Evolutionary conservation across 2,797 vertebrate genomes (phyloP).

Genomic region (Melanitta fusca): DNA sequence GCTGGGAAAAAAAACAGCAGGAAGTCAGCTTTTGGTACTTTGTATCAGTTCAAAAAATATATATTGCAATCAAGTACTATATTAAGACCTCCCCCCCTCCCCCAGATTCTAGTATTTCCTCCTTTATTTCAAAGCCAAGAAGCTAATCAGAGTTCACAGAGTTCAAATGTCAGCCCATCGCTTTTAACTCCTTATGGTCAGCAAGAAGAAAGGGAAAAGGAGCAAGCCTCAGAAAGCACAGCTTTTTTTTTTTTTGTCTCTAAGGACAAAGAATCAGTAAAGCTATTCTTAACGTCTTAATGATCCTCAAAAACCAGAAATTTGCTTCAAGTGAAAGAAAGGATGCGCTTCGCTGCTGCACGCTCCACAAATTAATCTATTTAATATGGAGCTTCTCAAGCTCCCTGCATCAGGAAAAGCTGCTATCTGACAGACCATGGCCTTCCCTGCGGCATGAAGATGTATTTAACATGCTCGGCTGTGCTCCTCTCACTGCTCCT

Average conservation of each 20-base stretch:
- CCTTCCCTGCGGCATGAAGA: background rate
- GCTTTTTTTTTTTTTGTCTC: background rate
- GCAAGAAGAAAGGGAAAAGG: background rate
- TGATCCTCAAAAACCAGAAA: background rate
- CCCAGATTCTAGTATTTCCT: background rate
- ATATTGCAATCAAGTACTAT: background rate
- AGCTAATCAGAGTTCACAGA: background rate
- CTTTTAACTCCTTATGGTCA: background rate
- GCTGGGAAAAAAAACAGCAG: background rate
- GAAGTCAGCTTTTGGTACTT: slow-evolving; percentile 1
- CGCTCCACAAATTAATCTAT: background rate
- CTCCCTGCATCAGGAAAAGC: background rate
- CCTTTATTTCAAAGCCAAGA: background rate
- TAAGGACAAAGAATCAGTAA: background rate
- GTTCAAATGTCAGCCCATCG: background rate
- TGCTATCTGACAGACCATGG: background rate
- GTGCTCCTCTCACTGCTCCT: accelerated
- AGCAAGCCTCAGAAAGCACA: background rate
- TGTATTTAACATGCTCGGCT: background rate
- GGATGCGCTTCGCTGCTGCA: background rate
- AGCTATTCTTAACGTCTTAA: background rate
- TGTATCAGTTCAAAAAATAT: background rate
- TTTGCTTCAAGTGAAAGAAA: background rate
- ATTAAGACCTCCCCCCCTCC: background rate
- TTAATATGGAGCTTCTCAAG: background rate